phyloP scores from a whole-genome alignment of 1,140 invertebrate species.

The Papilio aristodemus region DNA sequence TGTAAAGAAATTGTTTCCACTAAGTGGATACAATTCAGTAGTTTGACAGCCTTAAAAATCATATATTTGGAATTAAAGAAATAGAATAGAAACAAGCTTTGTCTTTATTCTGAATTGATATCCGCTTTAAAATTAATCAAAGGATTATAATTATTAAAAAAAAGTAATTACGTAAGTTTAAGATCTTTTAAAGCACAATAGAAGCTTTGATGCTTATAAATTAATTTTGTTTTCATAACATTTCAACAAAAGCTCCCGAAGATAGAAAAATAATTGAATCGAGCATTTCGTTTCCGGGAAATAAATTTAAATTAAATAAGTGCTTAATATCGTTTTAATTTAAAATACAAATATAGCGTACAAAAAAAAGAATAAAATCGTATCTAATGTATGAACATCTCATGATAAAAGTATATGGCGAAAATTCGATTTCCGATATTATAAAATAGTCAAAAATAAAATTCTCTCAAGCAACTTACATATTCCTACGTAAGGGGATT shows the following conservation, averaged over 20 bases:
- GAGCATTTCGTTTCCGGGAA: neutral
- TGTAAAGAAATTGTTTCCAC: no score
- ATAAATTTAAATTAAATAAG: neutral
- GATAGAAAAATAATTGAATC: conserved; percentile 11
- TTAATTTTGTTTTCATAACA: conserved; percentile 8
- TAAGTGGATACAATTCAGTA: no score
- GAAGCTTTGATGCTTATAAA: conserved; percentile 5
- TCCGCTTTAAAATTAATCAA: neutral
- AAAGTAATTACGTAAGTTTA: conserved; percentile 9
- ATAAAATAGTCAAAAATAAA: neutral
- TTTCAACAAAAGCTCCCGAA: neutral
- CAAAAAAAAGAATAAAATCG: no score
- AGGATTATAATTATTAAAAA: neutral
- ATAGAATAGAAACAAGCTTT: neutral
- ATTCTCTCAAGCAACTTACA: neutral
- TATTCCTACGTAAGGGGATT: neutral
- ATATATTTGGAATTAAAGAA: no score
- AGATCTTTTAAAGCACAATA: conserved; percentile 5
- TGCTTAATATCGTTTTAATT: neutral
- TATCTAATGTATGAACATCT: no score
- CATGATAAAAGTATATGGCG: no score
- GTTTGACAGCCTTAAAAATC: no score
- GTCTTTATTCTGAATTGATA: neutral
- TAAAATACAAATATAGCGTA: neutral
- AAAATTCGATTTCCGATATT: neutral